Evolutionary conservation across 1,140 invertebrate species (phyloP).

Genomic region (Aporrectodea caliginosa): DNA sequence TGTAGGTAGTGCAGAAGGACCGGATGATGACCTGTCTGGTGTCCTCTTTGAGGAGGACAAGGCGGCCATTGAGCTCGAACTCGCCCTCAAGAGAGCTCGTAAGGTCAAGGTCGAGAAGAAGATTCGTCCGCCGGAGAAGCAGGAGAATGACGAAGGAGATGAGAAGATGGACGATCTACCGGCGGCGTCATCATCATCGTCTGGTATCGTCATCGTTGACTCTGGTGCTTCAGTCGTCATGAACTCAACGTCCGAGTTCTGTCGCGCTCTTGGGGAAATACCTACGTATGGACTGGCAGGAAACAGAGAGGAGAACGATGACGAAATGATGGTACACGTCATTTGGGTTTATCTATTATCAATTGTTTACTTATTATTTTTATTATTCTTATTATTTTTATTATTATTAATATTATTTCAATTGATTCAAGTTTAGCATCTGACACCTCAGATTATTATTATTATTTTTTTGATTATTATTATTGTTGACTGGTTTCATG

Average conservation of each 20-base stretch:
- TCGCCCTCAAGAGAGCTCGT: constrained; percentile 70
- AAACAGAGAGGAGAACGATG: constrained; percentile 74
- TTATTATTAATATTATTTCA: too few species aligned
- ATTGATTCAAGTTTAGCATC: too few species aligned
- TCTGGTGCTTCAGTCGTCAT: constrained; percentile 65
- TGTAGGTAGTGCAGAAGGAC: constrained; percentile 35
- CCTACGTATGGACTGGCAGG: constrained; percentile 69
- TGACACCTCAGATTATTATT: too few species aligned
- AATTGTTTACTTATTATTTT: too few species aligned
- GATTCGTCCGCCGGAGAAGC: neutral
- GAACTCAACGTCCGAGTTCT: constrained; percentile 95
- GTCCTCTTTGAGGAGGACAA: constrained; percentile 70
- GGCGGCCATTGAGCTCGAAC: constrained; percentile 69
- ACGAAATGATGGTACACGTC: constrained; percentile 81
- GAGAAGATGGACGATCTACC: neutral
- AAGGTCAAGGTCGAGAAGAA: constrained; percentile 64
- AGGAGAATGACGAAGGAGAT: neutral
- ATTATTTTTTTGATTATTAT: too few species aligned
- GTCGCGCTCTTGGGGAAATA: constrained; percentile 89
- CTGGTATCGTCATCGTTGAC: constrained; percentile 16
- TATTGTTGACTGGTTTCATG: constrained; percentile 37
- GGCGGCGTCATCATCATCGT: constrained; percentile 34
- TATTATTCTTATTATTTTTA: too few species aligned
- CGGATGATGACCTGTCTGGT: constrained; percentile 60
- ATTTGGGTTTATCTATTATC: too few species aligned